These are phyloP conservation scores for Apistogramma diplotaenia DNA, from an alignment of 2,113 vertebrate genomes.

Conservation along the genomic window DNA sequence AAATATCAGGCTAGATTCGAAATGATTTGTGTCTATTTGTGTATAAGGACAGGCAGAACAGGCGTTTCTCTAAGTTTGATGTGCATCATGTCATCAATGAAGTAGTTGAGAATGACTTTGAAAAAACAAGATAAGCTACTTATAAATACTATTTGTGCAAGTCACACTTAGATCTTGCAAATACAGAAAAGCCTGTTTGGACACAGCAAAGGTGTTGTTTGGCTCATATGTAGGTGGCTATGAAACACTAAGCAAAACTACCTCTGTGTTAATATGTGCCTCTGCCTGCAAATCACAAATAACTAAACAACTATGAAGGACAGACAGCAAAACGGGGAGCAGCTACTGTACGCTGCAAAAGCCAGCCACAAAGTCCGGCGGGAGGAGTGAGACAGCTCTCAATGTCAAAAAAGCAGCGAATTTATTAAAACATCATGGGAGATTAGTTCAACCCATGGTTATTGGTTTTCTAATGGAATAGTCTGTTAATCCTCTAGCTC, in stretches of 20 bases:
- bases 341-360: conserved; percentile 16
- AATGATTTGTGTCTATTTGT: background rate
- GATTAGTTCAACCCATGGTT: conserved; percentile 72
- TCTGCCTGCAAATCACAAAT: conserved; percentile 20
- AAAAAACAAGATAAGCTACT: conserved; percentile 32
- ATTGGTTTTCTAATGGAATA: conserved; percentile 77
- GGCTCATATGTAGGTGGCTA: conserved; percentile 23
- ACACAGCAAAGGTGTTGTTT: conserved; percentile 35
- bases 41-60: background rate
- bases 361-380: conserved; percentile 35
- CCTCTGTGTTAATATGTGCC: conserved; percentile 23
- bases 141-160: conserved; percentile 29
- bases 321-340: conserved; percentile 20
- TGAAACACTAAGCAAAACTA: conserved; percentile 39
- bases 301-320: conserved; percentile 54
- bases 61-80: background rate
- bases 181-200: conserved; percentile 31
- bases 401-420: conserved; percentile 67
- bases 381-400: conserved; percentile 62
- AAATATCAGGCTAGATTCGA: background rate
- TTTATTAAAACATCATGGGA: conserved; percentile 76
- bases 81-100: conserved; percentile 14
- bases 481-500: conserved; percentile 71
- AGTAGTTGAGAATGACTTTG: background rate
- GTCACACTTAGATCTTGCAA: background rate